Conservation (phyloP, 2,797 vertebrate species). For the Euthynnus affinis region DNA sequence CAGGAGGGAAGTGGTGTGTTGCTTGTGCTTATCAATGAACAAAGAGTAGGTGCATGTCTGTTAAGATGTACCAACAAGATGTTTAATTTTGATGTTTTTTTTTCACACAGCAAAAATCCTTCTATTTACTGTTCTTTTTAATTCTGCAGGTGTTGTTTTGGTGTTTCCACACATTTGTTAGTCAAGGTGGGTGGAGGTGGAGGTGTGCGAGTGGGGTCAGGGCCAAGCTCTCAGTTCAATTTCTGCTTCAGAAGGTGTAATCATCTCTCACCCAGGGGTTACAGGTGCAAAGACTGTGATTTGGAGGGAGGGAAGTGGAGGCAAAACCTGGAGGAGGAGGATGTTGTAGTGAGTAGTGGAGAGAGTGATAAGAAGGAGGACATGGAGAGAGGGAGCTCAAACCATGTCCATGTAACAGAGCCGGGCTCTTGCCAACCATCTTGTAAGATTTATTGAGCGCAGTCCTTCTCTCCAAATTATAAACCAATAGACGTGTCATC, state of each 20-base stretch:
- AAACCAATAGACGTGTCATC: slow-evolving; percentile 57
- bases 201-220: slow-evolving; percentile 53
- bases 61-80: not conserved
- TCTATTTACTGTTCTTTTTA: not conserved
- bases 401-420: slow-evolving; percentile 44
- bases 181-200: slow-evolving; percentile 45
- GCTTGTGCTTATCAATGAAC: slow-evolving; percentile 25
- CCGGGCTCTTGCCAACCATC: slow-evolving; percentile 44
- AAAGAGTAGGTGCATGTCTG: slow-evolving; percentile 6
- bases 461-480: slow-evolving; percentile 52
- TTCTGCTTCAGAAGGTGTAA: slow-evolving; percentile 77
- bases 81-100: not conserved
- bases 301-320: slow-evolving; percentile 61
- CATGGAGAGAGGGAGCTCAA: slow-evolving; percentile 43
- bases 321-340: slow-evolving; percentile 52
- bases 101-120: not conserved
- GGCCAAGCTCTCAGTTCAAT: slow-evolving; percentile 74
- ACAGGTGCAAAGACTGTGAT: slow-evolving; percentile 77
- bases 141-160: slow-evolving; percentile 17
- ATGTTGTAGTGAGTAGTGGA: slow-evolving; percentile 35
- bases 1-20: not conserved
- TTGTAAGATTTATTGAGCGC: slow-evolving; percentile 63
- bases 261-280: slow-evolving; percentile 80
- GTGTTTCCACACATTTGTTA: slow-evolving; percentile 1
- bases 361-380: slow-evolving; percentile 52